Evolutionary conservation across 1,140 invertebrate genomes (phyloP).

Genomic region (Coptotermes formosanus): DNA sequence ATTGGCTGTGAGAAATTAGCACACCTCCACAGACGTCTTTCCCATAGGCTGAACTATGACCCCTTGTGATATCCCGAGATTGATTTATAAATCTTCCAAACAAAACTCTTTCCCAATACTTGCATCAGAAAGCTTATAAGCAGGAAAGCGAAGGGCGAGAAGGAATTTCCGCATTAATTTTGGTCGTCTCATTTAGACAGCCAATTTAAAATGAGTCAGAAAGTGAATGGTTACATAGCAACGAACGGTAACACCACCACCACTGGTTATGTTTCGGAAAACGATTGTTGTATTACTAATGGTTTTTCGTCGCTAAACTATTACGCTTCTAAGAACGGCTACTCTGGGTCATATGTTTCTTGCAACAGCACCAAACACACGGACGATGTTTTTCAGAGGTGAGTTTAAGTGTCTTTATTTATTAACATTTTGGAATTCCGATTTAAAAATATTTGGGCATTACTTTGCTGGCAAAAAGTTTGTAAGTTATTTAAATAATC

Average conservation of each 20-base stretch:
- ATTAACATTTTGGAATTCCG: too few species aligned
- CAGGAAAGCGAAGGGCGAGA: neutral
- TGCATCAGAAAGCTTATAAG: neutral
- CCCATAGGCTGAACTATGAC: neutral
- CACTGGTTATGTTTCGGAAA: neutral
- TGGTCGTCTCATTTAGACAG: too few species aligned
- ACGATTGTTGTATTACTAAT: neutral
- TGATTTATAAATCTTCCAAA: neutral
- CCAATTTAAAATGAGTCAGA: neutral
- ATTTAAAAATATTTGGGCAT: too few species aligned
- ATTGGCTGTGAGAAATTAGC: neutral
- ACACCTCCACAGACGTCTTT: neutral
- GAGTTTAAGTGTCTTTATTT: neutral
- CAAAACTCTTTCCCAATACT: neutral
- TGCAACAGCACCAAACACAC: neutral
- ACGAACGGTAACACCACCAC: neutral
- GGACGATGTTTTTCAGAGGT: neutral
- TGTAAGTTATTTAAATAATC: too few species aligned
- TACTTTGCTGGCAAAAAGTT: too few species aligned
- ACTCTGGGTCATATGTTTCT: neutral
- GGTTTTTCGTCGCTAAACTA: neutral
- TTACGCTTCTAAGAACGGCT: neutral
- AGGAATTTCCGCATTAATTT: neutral
- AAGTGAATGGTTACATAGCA: neutral
- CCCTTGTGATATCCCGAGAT: too few species aligned